Evolutionary conservation across 2,113 vertebrate genomes (phyloP).

Genomic region (Geococcyx californianus): DNA sequence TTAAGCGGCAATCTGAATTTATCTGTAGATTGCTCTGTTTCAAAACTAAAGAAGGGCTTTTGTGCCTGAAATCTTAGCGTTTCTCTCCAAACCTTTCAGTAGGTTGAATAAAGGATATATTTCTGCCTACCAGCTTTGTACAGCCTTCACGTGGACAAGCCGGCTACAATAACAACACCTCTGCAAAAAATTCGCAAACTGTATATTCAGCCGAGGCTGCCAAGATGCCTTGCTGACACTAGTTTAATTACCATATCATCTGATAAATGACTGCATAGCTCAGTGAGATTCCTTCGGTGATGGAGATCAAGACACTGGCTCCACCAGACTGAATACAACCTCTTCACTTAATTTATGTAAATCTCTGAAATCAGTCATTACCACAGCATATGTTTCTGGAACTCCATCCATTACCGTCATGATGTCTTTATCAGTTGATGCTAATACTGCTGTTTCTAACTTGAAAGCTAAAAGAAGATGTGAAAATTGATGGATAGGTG

Average conservation of each 20-base stretch:
- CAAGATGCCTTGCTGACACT: slow-evolving; percentile 3
- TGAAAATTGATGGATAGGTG: slow-evolving; percentile 48
- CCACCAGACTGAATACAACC: neutral
- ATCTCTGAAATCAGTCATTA: slow-evolving; percentile 50
- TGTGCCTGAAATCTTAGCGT: neutral
- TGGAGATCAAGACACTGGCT: neutral
- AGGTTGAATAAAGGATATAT: neutral
- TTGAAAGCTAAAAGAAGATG: slow-evolving; percentile 42
- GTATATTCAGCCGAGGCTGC: neutral
- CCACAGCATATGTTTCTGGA: slow-evolving; percentile 9
- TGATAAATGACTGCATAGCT: slow-evolving; percentile 22
- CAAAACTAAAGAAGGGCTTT: neutral
- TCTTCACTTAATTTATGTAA: slow-evolving; percentile 29
- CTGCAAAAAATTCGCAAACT: neutral
- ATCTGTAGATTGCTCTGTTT: neutral
- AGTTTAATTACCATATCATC: slow-evolving; percentile 17
- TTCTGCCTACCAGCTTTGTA: neutral
- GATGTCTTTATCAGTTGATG: slow-evolving; percentile 58
- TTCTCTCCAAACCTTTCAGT: neutral
- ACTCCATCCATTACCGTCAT: slow-evolving; percentile 32
- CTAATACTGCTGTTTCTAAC: slow-evolving; percentile 45
- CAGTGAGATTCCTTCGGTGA: neutral
- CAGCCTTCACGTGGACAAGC: neutral
- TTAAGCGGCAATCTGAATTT: neutral
- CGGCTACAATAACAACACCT: neutral